Base-by-base conservation (phyloP, 2,797 vertebrate genomes). In the Atherinosoma microstoma region DNA sequence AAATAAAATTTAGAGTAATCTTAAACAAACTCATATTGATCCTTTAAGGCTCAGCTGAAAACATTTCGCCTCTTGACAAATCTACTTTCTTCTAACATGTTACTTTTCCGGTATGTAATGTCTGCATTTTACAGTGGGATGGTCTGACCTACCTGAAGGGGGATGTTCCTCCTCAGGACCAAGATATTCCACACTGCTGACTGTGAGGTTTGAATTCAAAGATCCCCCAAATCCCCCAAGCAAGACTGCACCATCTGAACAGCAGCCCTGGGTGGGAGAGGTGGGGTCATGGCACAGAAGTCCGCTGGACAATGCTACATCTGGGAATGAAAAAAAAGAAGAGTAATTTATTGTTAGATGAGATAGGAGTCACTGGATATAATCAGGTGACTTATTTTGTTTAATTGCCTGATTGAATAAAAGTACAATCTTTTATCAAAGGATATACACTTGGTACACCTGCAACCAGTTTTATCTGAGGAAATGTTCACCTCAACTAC, bases 181-280 rank as follows among this genome's bases (percentile, higher is more conserved):
- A 30, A 95, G 92, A 75, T 95, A 94, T 74, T 95, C 94, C 88
- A 95, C 94, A 29, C 94, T 95, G 89, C 93, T 94, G 83, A 95
- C 92, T 49, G 92, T 92, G 70, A 95, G 87, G 79, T 91, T 91
- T 36, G 91, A 63, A 67, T 76, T 89, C 32, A 94, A 79, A 58
- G 89, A 38, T 53, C 92, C 90, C 59, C 91, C 89, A 29, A 93
- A 92, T 35, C 91, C 91, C 60, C 93, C 90, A 11, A 95, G 87
- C 67, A 93, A 87, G 73, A 94, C 82, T 0, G 84, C 76, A 2
- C 90, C 91, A 5, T 95, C 93, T 10, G 94, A 94, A 85, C 92
- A 91, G 83, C 94, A 91, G 63, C 91, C 92, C 62, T 89, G 93
- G 34, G 79, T 90, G 47, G 93, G 90, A 64, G 91, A 94, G 75